Percentiles rank a stretch among this genome's conserved stretches.
These are phyloP conservation scores for Alaudala cheleensis DNA, from an alignment of 2,113 vertebrate species.

Conservation along the genomic window DNA sequence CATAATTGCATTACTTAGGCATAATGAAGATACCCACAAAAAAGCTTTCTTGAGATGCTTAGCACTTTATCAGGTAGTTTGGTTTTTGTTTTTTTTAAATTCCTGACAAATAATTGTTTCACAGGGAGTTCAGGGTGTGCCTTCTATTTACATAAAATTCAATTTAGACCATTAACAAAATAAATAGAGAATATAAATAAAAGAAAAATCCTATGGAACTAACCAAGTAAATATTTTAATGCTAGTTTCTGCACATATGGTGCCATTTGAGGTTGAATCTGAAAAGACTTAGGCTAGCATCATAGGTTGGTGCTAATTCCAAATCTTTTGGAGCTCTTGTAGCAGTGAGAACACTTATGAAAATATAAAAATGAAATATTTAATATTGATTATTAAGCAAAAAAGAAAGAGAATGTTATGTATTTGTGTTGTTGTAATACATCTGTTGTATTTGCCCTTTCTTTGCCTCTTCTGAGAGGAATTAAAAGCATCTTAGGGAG, in stretches of 20 bases:
- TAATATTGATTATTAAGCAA: background rate
- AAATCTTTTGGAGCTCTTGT: background rate
- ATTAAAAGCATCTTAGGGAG: background rate
- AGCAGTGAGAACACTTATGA: background rate
- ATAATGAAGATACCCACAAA: background rate
- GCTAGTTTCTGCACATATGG: background rate
- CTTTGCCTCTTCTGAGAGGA: background rate
- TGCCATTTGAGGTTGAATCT: background rate
- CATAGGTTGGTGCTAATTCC: background rate
- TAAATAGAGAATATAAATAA: background rate
- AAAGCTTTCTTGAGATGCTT: background rate
- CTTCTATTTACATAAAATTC: background rate
- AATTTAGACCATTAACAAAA: constrained; percentile 5
- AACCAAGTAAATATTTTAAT: background rate
- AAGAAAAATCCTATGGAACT: background rate
- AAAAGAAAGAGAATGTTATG: background rate
- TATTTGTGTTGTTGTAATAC: background rate
- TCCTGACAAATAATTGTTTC: background rate
- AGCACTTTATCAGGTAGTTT: background rate
- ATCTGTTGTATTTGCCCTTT: background rate
- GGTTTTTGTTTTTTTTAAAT: background rate
- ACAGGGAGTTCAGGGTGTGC: background rate
- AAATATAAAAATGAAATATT: background rate
- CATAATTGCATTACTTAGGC: background rate
- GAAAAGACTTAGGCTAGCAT: background rate